Evolutionary conservation across 2,888 invertebrate genomes (phyloP).

Genomic region (Dexiosoma caninum): DNA sequence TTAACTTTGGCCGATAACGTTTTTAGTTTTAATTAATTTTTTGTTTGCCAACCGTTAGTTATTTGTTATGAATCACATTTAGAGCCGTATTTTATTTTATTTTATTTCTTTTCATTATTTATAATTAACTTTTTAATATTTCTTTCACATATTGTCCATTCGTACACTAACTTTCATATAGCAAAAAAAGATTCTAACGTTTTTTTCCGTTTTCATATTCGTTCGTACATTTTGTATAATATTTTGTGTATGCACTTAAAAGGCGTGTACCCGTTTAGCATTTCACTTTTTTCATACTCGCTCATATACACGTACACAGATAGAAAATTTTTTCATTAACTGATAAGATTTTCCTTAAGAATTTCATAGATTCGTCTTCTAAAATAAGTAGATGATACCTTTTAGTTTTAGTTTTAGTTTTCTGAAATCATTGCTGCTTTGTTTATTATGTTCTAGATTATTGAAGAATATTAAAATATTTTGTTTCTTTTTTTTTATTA

Average conservation of each 20-base stretch:
- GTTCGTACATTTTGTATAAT: conserved; percentile 37
- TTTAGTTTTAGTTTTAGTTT: too few relatives aligned
- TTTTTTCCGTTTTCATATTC: conserved; percentile 35
- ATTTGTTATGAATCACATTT: conserved; percentile 22
- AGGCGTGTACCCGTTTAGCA: conserved; percentile 67
- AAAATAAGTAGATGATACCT: too few relatives aligned
- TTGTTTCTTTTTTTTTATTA: conserved; percentile 9
- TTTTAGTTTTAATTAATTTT: too few relatives aligned
- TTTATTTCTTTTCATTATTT: not conserved
- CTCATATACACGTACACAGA: conserved; percentile 48
- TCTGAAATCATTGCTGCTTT: too few relatives aligned
- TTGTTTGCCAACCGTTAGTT: conserved; percentile 9
- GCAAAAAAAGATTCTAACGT: conserved; percentile 42
- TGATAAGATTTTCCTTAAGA: conserved; percentile 35
- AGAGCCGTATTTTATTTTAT: not conserved
- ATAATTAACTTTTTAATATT: conserved; percentile 17
- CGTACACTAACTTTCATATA: conserved; percentile 39
- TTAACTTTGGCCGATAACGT: not conserved
- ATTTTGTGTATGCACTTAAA: conserved; percentile 66
- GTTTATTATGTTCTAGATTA: too few relatives aligned
- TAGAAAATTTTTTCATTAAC: conserved; percentile 45
- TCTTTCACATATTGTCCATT: conserved; percentile 10
- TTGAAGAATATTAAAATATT: not conserved
- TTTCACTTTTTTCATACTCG: conserved; percentile 57
- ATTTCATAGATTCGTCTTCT: conserved; percentile 18